Evolutionary conservation across 2,888 invertebrate genomes (phyloP).

Genomic region (Tethea ocularis): DNA sequence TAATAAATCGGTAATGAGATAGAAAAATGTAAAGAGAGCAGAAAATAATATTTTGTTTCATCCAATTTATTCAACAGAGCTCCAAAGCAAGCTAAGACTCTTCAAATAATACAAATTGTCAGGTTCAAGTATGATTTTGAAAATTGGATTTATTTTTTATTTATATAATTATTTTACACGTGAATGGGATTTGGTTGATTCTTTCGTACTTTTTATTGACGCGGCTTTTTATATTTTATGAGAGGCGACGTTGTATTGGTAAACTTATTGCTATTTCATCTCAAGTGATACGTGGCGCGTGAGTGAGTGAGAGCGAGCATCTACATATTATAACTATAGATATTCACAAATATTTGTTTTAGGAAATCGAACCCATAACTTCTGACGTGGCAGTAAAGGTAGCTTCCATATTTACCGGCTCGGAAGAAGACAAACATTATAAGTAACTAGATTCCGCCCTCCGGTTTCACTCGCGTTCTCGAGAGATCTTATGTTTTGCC

Average conservation of each 20-base stretch:
- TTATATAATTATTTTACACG: background rate
- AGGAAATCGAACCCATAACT: too few relatives aligned
- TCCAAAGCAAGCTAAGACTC: background rate
- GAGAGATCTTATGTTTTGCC: too few relatives aligned
- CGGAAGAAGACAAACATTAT: too few relatives aligned
- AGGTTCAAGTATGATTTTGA: background rate
- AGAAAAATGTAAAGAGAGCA: conserved; percentile 25
- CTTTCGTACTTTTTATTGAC: background rate
- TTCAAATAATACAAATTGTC: conserved; percentile 6
- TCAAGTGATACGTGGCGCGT: too few relatives aligned
- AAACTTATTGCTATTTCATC: background rate
- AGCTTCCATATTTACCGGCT: too few relatives aligned
- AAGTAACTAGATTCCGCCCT: too few relatives aligned
- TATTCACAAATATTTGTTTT: too few relatives aligned
- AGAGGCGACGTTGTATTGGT: too few relatives aligned
- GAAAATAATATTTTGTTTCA: conserved; percentile 10
- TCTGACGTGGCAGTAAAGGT: too few relatives aligned
- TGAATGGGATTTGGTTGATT: background rate
- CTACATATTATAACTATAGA: too few relatives aligned
- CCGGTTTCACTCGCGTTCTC: too few relatives aligned
- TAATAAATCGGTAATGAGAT: conserved; percentile 32
- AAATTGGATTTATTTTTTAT: background rate
- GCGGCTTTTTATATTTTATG: background rate
- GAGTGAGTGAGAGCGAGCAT: too few relatives aligned
- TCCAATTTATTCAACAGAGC: conserved; percentile 11